These are phyloP conservation scores for Platycnemis pennipes DNA, from an alignment of 2,888 invertebrate species.

Conservation along the genomic window DNA sequence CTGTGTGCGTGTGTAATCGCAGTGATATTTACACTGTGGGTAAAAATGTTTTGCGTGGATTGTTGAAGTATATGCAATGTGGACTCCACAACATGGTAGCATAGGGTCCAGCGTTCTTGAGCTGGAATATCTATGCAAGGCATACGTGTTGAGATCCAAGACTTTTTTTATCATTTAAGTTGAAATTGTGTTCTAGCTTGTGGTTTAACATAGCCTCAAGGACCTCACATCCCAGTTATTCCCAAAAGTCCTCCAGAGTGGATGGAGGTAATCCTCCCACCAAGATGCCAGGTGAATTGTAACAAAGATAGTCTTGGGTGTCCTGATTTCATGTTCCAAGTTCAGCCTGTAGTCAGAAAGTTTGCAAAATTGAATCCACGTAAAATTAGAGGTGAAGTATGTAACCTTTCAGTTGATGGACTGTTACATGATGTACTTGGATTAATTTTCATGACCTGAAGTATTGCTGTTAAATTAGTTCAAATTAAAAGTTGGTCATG, in stretches of 20 bases:
- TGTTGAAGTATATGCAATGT: conserved; percentile 25
- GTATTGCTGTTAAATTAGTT: conserved; percentile 51
- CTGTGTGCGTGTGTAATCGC: conserved; percentile 38
- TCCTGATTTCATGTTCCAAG: conserved; percentile 44
- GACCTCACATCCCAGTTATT: conserved; percentile 60
- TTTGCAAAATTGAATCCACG: not conserved
- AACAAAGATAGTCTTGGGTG: conserved; percentile 56
- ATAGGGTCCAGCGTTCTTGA: not conserved
- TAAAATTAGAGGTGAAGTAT: not conserved
- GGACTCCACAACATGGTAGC: conserved; percentile 23
- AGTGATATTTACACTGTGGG: not conserved
- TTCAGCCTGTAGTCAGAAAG: conserved; percentile 7
- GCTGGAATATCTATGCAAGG: not conserved
- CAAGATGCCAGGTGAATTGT: conserved; percentile 63
- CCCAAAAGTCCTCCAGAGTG: conserved; percentile 50
- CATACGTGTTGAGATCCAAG: conserved; percentile 45
- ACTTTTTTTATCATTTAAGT: conserved; percentile 62
- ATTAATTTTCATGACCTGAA: conserved; percentile 15
- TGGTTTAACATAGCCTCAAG: conserved; percentile 55
- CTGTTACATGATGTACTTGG: conserved; percentile 56
- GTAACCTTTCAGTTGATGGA: not conserved
- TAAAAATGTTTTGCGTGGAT: conserved; percentile 28
- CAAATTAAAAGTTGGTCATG: conserved; percentile 46
- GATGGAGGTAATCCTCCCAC: conserved; percentile 65
- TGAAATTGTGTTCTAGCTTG: conserved; percentile 66